A percentile compares a stretch with the other conserved stretches of the same genome.
Conservation (phyloP, 2,113 vertebrate species). For the Zootoca vivipara region DNA sequence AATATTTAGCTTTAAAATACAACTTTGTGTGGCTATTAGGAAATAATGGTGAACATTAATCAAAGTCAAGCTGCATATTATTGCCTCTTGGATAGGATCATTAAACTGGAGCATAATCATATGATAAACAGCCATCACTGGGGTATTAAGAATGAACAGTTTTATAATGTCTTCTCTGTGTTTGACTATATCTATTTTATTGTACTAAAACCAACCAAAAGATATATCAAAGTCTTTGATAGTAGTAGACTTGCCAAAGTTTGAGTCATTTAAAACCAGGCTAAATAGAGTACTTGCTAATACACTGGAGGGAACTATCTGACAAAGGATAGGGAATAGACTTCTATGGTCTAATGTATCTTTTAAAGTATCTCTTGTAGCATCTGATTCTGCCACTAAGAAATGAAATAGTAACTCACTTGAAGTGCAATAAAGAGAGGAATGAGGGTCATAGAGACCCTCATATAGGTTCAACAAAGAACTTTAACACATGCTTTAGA, state of each 20-base stretch:
- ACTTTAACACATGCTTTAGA: constrained; percentile 10
- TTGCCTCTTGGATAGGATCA: constrained; percentile 51
- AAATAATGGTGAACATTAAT: constrained; percentile 69
- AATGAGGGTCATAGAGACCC: constrained; percentile 38
- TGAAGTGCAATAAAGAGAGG: constrained; percentile 33
- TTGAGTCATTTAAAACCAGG: constrained; percentile 50
- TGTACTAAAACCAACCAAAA: constrained; percentile 40
- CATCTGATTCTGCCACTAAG: constrained; percentile 30
- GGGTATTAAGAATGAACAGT: constrained; percentile 56
- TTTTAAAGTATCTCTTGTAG: constrained; percentile 53
- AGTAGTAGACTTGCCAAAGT: constrained; percentile 49
- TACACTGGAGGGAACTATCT: neutral
- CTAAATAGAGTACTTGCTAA: constrained; percentile 45
- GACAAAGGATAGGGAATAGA: constrained; percentile 4
- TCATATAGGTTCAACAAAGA: constrained; percentile 41
- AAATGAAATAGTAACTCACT: constrained; percentile 32
- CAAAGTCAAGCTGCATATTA: constrained; percentile 60
- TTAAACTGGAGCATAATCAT: constrained; percentile 61
- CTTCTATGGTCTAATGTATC: neutral
- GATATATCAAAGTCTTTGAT: constrained; percentile 57
- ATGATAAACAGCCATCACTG: constrained; percentile 57
- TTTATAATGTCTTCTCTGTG: constrained; percentile 59
- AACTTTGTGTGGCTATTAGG: constrained; percentile 55
- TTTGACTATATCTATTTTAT: constrained; percentile 63
- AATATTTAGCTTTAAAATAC: constrained; percentile 61